phyloP scores from a whole-genome alignment of 2,888 invertebrate species.

The Phragmatobia fuliginosa region DNA sequence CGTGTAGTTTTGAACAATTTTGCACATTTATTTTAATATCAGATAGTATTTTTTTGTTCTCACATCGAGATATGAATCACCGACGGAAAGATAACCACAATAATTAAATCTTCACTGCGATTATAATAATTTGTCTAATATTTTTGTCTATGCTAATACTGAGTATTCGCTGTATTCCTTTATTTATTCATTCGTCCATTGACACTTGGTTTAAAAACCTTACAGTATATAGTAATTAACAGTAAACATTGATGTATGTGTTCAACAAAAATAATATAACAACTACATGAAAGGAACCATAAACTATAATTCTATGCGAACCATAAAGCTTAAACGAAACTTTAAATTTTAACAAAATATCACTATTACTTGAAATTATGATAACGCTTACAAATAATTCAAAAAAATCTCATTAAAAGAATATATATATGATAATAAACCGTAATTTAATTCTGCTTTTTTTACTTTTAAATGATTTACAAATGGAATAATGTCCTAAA shows the following conservation, averaged over 20 bases:
- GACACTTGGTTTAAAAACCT: constrained; percentile 15
- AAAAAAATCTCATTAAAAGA: background rate
- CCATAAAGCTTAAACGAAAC: background rate
- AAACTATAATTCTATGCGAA: background rate
- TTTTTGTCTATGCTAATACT: constrained; percentile 25
- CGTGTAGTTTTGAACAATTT: constrained; percentile 34
- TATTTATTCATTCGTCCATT: constrained; percentile 31
- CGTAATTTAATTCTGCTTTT: background rate
- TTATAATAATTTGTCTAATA: constrained; percentile 27
- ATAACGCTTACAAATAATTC: background rate
- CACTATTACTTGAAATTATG: constrained; percentile 8
- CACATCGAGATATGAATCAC: constrained; percentile 18
- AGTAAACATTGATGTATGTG: background rate
- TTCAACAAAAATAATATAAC: background rate
- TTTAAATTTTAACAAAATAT: background rate
- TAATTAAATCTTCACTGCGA: constrained; percentile 17
- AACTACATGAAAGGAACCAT: background rate
- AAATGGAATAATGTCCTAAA: background rate
- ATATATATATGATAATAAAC: background rate
- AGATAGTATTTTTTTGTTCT: constrained; percentile 21
- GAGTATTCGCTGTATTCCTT: constrained; percentile 20
- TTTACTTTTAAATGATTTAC: background rate
- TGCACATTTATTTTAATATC: constrained; percentile 34
- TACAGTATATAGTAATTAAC: background rate
- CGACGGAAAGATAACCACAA: constrained; percentile 30